Evolutionary conservation across 1,140 invertebrate genomes (phyloP).

Genomic region (Homalodisca vitripennis): DNA sequence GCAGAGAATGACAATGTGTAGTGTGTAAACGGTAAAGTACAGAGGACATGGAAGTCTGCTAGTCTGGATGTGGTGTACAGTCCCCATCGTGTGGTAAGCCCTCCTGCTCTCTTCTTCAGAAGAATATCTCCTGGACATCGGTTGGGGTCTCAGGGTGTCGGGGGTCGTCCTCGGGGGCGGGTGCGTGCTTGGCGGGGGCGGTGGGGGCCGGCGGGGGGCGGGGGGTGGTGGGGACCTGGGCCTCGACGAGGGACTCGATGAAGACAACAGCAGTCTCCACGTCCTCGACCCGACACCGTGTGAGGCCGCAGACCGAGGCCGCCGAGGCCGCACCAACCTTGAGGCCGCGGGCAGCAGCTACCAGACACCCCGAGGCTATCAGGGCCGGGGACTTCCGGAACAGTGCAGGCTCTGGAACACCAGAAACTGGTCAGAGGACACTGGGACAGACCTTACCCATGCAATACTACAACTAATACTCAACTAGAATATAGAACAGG

Average conservation of each 20-base stretch:
- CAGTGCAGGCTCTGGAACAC: slow-evolving; percentile 18
- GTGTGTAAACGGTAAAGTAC: no score
- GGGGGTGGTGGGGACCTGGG: neutral
- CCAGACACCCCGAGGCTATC: slow-evolving; percentile 4
- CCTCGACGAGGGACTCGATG: slow-evolving; percentile 9
- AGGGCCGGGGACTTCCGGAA: slow-evolving; percentile 1
- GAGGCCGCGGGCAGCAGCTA: slow-evolving; percentile 19
- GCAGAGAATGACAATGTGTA: no score
- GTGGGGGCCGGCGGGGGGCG: neutral
- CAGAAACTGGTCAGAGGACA: no score
- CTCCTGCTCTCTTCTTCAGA: slow-evolving; percentile 19
- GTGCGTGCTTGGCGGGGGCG: neutral
- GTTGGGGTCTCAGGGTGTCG: neutral
- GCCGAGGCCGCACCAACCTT: neutral
- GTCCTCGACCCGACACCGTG: neutral
- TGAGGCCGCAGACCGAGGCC: neutral
- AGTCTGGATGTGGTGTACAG: no score
- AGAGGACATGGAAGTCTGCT: no score
- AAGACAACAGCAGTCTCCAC: neutral
- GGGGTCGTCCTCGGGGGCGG: slow-evolving; percentile 5
- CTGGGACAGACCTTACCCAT: no score
- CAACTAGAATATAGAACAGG: no score
- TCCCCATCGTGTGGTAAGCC: neutral
- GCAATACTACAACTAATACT: no score
- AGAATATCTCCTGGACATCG: slow-evolving; percentile 18